phyloP scores from a whole-genome alignment of 1,140 invertebrate species.

The Drosophila rhopaloa region DNA sequence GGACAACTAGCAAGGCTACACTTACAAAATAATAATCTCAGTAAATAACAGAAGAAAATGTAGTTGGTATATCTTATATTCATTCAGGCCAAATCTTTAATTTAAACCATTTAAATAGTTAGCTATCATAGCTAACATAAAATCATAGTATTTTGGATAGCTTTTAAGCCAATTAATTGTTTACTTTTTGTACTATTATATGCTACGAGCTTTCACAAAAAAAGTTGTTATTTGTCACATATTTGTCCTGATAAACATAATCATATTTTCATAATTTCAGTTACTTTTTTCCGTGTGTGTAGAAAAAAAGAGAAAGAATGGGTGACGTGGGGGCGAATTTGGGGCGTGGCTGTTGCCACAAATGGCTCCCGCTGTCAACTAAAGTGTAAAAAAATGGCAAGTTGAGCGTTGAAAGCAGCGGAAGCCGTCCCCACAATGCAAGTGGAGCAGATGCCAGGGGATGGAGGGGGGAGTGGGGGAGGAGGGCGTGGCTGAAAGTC shows the following conservation, averaged over 20 bases:
- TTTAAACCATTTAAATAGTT: too few species aligned
- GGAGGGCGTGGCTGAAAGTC: neutral
- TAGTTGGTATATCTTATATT: too few species aligned
- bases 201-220: too few species aligned
- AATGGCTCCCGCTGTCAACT: constrained; percentile 76
- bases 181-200: too few species aligned
- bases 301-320: neutral
- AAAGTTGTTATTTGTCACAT: too few species aligned
- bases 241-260: too few species aligned
- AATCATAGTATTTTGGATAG: too few species aligned
- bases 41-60: too few species aligned
- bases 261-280: too few species aligned
- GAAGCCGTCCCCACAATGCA: constrained; percentile 58
- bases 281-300: neutral
- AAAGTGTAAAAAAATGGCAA: constrained; percentile 80
- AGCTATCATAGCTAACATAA: too few species aligned
- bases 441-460: constrained; percentile 38
- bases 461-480: neutral
- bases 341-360: constrained; percentile 52
- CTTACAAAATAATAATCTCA: neutral
- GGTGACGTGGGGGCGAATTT: constrained; percentile 11
- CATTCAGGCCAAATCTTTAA: too few species aligned
- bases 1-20: constrained; percentile 50
- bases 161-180: too few species aligned
- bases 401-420: constrained; percentile 74